A percentile compares a stretch with the other conserved stretches of the same genome.
Conservation (phyloP, 1,140 invertebrate genomes). For the Magallana angulata region DNA sequence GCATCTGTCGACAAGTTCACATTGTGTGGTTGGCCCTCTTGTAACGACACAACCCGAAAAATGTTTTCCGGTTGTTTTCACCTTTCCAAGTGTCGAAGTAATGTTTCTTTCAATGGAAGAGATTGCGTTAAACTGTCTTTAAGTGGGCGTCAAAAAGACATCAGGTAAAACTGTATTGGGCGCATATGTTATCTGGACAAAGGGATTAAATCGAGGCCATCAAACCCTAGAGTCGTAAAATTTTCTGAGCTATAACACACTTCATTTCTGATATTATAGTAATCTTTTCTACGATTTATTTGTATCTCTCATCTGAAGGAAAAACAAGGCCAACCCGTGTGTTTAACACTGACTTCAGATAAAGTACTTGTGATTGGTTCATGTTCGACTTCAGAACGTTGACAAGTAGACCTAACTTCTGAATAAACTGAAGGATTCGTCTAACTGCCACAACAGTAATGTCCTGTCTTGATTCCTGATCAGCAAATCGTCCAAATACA, state of each 20-base stretch:
- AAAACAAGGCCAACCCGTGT: not conserved
- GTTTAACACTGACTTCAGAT: constrained; percentile 2
- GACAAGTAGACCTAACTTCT: not conserved
- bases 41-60: constrained; percentile 20
- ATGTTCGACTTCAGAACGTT: constrained; percentile 15
- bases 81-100: constrained; percentile 4
- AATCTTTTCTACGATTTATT: not conserved
- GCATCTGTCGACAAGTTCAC: constrained; percentile 43
- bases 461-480: not conserved
- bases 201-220: constrained; percentile 43
- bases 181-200: constrained; percentile 36
- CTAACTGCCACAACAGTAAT: no score
- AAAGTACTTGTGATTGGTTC: not conserved
- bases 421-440: not conserved
- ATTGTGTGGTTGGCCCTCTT: not conserved
- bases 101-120: not conserved
- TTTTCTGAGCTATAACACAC: not conserved
- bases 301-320: not conserved
- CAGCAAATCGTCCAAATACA: constrained; percentile 53
- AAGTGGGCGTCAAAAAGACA: constrained; percentile 37
- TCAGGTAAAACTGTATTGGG: constrained; percentile 44
- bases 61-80: constrained; percentile 13
- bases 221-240: constrained; percentile 12
- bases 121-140: not conserved
- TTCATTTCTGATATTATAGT: not conserved